These are phyloP conservation scores for Telmatherina bonti DNA, from an alignment of 2,797 vertebrate species.

Conservation along the genomic window DNA sequence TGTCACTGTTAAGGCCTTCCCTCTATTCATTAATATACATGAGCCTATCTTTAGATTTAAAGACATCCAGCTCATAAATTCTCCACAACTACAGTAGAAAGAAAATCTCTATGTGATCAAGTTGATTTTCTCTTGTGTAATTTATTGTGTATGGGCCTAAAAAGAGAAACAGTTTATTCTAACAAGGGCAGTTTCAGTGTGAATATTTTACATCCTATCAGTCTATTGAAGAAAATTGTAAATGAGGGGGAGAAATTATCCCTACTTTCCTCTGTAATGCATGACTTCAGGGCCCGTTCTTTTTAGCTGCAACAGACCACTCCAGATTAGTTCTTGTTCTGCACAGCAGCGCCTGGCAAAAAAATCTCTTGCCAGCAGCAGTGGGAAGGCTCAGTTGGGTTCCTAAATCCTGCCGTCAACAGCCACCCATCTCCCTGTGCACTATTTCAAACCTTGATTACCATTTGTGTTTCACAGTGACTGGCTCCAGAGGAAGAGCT, in stretches of 20 bases:
- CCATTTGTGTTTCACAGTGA: conserved; percentile 62
- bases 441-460: conserved; percentile 66
- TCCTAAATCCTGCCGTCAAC: conserved; percentile 71
- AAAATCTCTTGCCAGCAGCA: conserved; percentile 62
- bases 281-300: conserved; percentile 52
- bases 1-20: conserved; percentile 42
- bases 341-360: conserved; percentile 64
- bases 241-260: conserved; percentile 44
- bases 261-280: conserved; percentile 47
- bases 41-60: conserved; percentile 39
- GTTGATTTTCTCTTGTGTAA: neutral
- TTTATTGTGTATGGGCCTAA: neutral
- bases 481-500: conserved; percentile 48
- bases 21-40: conserved; percentile 57
- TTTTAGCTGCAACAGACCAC: conserved; percentile 68
- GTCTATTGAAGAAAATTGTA: conserved; percentile 31
- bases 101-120: conserved; percentile 13
- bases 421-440: conserved; percentile 58
- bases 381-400: conserved; percentile 58
- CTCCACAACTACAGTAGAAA: conserved; percentile 10
- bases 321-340: conserved; percentile 77
- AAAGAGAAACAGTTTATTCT: neutral
- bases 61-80: conserved; percentile 18
- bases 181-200: conserved; percentile 9
- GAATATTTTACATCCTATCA: conserved; percentile 16